Conservation (phyloP, 2,113 vertebrate genomes). For the Chloebia gouldiae region DNA sequence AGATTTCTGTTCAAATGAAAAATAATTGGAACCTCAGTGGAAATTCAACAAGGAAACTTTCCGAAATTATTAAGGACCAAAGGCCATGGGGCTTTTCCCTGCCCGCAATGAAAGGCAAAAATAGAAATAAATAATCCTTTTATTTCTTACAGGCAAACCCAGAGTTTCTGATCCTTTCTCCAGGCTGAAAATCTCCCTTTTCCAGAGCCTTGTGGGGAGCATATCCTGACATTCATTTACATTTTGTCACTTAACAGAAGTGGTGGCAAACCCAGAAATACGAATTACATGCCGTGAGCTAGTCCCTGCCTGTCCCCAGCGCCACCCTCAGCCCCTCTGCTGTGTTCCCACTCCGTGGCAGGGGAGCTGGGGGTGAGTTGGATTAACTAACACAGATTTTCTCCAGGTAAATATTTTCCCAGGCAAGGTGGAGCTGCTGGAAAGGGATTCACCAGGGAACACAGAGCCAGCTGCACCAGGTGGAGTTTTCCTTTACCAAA, state of each 20-base stretch:
- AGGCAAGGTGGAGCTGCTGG: not conserved
- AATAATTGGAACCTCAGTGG: not conserved
- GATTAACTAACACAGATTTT: not conserved
- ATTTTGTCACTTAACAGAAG: not conserved
- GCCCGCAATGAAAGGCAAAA: not conserved
- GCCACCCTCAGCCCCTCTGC: not conserved
- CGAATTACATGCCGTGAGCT: rapidly evolving
- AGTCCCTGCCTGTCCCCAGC: not conserved
- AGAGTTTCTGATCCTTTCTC: not conserved
- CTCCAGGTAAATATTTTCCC: not conserved
- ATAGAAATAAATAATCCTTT: not conserved
- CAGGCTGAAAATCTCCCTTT: not conserved
- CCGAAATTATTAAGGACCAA: not conserved
- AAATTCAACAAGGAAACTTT: not conserved
- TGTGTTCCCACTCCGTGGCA: rapidly evolving
- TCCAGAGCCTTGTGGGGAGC: not conserved
- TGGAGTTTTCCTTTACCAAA: not conserved
- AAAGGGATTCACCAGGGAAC: not conserved
- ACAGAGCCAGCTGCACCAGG: not conserved
- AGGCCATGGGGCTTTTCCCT: not conserved
- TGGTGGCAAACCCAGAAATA: not conserved
- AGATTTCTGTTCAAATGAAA: not conserved
- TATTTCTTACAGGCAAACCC: not conserved
- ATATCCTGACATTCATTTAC: not conserved
- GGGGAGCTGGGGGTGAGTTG: not conserved